Conservation (phyloP, 2,888 invertebrate genomes). For the Ctena decussata region DNA sequence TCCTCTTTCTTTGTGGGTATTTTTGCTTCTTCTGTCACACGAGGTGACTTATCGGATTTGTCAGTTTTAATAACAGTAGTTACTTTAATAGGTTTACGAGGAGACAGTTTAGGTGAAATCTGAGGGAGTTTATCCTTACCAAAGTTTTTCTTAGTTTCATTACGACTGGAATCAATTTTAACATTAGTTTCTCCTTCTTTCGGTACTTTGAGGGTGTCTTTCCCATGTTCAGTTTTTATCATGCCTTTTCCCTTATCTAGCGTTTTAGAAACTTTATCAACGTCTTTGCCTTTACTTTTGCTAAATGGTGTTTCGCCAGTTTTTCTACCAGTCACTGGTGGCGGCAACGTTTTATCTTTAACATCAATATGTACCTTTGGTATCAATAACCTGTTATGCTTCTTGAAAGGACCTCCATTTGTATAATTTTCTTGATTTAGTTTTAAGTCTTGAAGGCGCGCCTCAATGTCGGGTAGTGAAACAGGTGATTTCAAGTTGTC, state of each 20-base stretch:
- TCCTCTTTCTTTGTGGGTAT: too few relatives aligned
- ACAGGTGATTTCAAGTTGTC: neutral
- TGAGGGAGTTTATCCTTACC: too few relatives aligned
- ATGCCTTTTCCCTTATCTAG: neutral
- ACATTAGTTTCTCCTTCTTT: too few relatives aligned
- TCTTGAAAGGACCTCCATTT: neutral
- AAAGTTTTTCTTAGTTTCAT: too few relatives aligned
- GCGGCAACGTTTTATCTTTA: neutral
- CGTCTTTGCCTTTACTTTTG: too few relatives aligned
- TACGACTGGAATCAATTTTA: too few relatives aligned
- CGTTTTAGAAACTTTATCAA: neutral
- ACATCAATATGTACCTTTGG: neutral
- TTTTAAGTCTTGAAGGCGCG: neutral
- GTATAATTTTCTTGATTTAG: neutral
- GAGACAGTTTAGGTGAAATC: too few relatives aligned
- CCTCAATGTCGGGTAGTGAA: neutral
- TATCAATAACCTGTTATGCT: neutral
- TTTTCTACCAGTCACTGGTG: neutral
- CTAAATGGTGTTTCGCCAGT: neutral
- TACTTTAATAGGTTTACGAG: too few relatives aligned
- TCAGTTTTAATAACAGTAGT: too few relatives aligned
- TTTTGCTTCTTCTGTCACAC: too few relatives aligned
- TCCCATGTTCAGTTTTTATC: neutral
- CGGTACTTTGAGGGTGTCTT: too few relatives aligned
- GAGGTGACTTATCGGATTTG: too few relatives aligned